Conservation (phyloP, 2,113 vertebrate genomes). For the Cyanoliseus patagonus region DNA sequence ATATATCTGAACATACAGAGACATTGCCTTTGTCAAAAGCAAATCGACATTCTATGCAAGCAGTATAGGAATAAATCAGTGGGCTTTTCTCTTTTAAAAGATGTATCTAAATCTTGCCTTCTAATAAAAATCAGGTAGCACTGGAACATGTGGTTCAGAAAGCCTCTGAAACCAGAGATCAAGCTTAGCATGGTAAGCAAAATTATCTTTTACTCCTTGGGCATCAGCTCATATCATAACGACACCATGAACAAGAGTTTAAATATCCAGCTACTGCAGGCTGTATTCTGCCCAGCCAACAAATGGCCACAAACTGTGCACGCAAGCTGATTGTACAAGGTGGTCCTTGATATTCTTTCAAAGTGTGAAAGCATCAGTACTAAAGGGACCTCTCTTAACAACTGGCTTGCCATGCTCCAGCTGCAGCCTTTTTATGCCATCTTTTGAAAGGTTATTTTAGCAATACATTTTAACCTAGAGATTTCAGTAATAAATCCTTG, state of each 20-base stretch:
- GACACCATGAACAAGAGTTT: background rate
- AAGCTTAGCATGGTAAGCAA: background rate
- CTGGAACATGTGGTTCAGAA: background rate
- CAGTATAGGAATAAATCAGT: background rate
- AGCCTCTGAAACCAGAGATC: background rate
- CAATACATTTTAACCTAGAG: background rate
- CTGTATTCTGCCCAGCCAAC: background rate
- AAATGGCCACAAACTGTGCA: background rate
- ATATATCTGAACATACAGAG: constrained; percentile 13
- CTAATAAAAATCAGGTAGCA: background rate
- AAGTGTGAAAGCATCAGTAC: background rate
- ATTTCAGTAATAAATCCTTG: background rate
- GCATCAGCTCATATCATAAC: background rate
- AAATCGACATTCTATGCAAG: background rate
- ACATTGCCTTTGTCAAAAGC: background rate
- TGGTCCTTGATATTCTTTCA: background rate
- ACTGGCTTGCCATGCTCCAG: background rate
- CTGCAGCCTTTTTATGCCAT: background rate
- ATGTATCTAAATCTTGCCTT: background rate
- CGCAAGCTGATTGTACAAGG: fast-evolving
- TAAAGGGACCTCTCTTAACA: background rate
- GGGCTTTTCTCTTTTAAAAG: background rate
- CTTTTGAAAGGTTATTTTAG: background rate
- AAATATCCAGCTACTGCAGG: background rate
- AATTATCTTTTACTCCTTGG: background rate